A percentile compares a stretch with the other conserved stretches of the same genome.
phyloP scores from a whole-genome alignment of 2,888 invertebrate genomes.

The Diplolepis rosae region DNA sequence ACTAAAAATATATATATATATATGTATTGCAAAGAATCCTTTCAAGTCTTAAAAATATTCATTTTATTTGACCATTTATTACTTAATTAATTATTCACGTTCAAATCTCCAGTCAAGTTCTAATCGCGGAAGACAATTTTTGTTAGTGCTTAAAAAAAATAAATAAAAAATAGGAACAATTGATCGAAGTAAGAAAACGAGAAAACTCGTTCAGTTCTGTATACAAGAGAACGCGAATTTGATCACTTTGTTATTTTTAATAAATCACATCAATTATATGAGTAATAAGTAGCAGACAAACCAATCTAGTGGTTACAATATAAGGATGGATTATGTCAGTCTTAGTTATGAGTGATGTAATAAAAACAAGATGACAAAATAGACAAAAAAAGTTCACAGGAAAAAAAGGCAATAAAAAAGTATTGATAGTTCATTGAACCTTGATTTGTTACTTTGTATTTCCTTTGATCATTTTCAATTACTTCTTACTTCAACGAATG shows the following conservation, averaged over 20 bases:
- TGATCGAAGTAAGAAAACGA: not conserved
- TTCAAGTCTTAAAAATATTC: not conserved
- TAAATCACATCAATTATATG: not conserved
- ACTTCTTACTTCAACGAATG: not conserved
- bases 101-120: not conserved
- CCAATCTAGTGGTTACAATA: not conserved
- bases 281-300: not conserved
- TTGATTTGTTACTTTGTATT: not conserved
- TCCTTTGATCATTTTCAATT: not conserved
- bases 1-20: not conserved
- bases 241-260: not conserved
- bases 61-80: conserved; percentile 24
- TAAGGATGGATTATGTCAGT: not conserved
- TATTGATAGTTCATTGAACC: not conserved
- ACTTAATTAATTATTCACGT: conserved; percentile 38
- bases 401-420: not conserved
- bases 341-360: not conserved
- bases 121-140: conserved; percentile 38
- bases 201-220: not conserved
- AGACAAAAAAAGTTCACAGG: not conserved
- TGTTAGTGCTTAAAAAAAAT: conserved; percentile 11
- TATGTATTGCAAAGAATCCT: too few relatives aligned
- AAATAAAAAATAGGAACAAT: conserved; percentile 20
- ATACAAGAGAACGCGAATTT: not conserved
- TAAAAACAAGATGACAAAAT: conserved; percentile 1